Conservation (phyloP, 2,113 vertebrate genomes). For the Phodopus roborovskii region DNA sequence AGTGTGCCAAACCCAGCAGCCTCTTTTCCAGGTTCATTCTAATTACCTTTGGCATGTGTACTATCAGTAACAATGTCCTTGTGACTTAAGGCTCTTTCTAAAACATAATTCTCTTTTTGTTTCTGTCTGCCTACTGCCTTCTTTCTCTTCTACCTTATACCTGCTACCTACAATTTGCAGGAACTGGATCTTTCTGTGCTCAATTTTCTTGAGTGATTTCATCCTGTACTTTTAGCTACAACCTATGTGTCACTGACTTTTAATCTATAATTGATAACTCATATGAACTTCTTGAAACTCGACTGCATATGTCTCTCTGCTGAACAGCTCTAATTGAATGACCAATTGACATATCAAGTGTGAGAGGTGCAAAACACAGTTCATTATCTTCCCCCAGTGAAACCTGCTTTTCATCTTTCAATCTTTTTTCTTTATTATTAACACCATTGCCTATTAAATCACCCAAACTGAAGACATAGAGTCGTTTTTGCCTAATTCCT, state of each 20-base stretch:
- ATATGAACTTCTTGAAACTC: slow-evolving; percentile 38
- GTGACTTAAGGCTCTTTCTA: slow-evolving; percentile 7
- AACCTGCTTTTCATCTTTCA: not conserved
- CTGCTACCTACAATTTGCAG: not conserved
- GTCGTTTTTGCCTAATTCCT: slow-evolving; percentile 50
- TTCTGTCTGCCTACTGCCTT: not conserved
- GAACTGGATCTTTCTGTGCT: not conserved
- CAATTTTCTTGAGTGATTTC: not conserved
- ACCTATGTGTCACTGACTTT: not conserved
- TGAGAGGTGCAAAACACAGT: slow-evolving; percentile 39
- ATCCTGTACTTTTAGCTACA: not conserved
- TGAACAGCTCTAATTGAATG: not conserved
- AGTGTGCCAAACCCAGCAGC: not conserved
- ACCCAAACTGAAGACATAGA: slow-evolving; percentile 30
- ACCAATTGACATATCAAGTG: not conserved
- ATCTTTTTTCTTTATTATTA: slow-evolving; percentile 54
- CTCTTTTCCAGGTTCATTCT: not conserved
- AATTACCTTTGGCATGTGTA: slow-evolving; percentile 33
- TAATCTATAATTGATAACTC: not conserved
- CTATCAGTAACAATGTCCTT: not conserved
- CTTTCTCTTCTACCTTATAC: not conserved
- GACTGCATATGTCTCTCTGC: not conserved
- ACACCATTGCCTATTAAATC: slow-evolving; percentile 38
- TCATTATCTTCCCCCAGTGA: slow-evolving; percentile 26
- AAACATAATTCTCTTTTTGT: not conserved